These are phyloP conservation scores for Scaptomyza montana DNA, from an alignment of 1,140 invertebrate species.

Conservation along the genomic window DNA sequence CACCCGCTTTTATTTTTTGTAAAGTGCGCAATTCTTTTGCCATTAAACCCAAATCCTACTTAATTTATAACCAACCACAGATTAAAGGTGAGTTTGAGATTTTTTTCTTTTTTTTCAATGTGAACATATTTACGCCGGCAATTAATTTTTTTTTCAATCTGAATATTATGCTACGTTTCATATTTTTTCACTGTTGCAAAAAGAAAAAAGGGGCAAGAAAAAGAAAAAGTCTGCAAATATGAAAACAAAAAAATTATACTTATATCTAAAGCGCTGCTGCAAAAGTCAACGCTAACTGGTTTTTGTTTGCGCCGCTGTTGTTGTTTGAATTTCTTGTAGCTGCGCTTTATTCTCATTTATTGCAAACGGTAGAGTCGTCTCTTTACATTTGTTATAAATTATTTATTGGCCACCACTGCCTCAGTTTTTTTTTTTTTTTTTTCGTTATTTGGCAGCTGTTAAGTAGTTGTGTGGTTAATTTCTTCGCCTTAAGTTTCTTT, in stretches of 20 bases:
- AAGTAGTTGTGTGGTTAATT: constrained; percentile 38
- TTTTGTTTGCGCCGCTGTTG: constrained; percentile 39
- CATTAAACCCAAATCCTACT: constrained; percentile 16
- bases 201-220: constrained; percentile 11
- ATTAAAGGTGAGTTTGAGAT: constrained; percentile 35
- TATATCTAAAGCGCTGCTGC: constrained; percentile 27
- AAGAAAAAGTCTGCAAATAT: constrained; percentile 28
- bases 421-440: constrained; percentile 21
- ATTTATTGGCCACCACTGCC: constrained; percentile 34
- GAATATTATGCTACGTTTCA: constrained; percentile 20
- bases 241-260: constrained; percentile 1
- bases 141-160: constrained; percentile 10
- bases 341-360: constrained; percentile 33
- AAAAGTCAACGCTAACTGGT: constrained; percentile 49
- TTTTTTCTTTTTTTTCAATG: constrained; percentile 15
- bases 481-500: constrained; percentile 15
- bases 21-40: constrained; percentile 45
- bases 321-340: constrained; percentile 21
- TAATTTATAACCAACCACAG: constrained; percentile 21
- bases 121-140: constrained; percentile 22
- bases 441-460: constrained; percentile 38
- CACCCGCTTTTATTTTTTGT: constrained; percentile 48
- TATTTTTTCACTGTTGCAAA: constrained; percentile 35
- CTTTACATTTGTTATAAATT: constrained; percentile 50
- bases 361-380: constrained; percentile 28